These are phyloP conservation scores for Phlogophora meticulosa DNA, from an alignment of 2,888 invertebrate species.

Conservation along the genomic window DNA sequence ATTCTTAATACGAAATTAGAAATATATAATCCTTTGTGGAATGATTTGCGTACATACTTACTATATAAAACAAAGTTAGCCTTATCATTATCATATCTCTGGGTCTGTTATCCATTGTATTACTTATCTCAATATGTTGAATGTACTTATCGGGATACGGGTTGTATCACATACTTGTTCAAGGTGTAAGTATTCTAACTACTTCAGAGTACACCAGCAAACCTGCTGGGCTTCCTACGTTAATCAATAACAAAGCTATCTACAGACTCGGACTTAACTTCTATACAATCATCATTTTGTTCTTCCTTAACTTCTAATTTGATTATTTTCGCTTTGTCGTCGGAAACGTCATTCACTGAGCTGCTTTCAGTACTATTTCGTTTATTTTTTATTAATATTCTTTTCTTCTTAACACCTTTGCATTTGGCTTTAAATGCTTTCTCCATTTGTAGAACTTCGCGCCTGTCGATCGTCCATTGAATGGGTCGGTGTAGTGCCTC, in stretches of 20 bases:
- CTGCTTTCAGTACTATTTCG: constrained; percentile 69
- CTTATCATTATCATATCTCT: too few relatives aligned
- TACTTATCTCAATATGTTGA: too few relatives aligned
- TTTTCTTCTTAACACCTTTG: constrained; percentile 87
- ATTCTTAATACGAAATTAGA: constrained; percentile 3
- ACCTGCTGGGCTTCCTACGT: not conserved
- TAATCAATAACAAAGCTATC: constrained; percentile 22
- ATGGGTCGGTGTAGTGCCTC: constrained; percentile 66
- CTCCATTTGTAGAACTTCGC: constrained; percentile 92
- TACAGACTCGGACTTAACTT: constrained; percentile 29
- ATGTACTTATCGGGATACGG: too few relatives aligned
- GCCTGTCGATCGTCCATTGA: constrained; percentile 94
- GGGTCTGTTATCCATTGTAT: too few relatives aligned
- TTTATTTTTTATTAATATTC: constrained; percentile 81
- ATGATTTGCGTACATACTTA: constrained; percentile 28
- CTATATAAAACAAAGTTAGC: constrained; percentile 10
- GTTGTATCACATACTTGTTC: too few relatives aligned
- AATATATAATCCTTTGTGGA: constrained; percentile 23
- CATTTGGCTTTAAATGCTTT: constrained; percentile 89
- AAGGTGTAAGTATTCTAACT: too few relatives aligned
- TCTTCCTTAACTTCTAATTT: constrained; percentile 79
- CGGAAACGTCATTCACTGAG: constrained; percentile 44
- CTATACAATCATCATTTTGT: constrained; percentile 27
- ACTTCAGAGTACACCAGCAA: not conserved
- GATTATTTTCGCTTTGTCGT: constrained; percentile 78